These are phyloP conservation scores for Pocillopora damicornis DNA, from an alignment of 64 coral and sea anemone species.

Conservation along the genomic window DNA sequence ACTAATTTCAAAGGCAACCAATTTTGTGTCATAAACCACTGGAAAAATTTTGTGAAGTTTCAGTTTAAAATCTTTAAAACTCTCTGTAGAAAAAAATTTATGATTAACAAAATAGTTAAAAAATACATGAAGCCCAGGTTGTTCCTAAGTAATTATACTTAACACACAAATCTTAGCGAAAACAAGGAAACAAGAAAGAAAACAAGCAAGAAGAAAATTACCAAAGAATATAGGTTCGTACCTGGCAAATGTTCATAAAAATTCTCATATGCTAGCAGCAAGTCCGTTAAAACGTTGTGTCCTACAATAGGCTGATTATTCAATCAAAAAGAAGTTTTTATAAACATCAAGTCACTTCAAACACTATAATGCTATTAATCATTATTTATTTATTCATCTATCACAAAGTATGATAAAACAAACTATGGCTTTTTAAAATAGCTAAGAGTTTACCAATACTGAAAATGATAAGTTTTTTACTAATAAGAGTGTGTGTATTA, in stretches of 20 bases:
- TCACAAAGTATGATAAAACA: no score
- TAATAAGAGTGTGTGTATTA: no score
- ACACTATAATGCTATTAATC: no score
- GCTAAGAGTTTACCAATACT: no score
- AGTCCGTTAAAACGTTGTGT: constrained; percentile 82
- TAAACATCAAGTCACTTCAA: no score
- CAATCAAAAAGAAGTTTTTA: constrained; percentile 2
- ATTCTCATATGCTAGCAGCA: constrained; percentile 85
- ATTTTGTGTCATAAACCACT: constrained; percentile 70
- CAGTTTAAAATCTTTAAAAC: constrained; percentile 64
- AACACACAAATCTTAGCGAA: no score
- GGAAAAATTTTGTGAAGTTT: constrained; percentile 60
- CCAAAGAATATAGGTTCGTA: constrained; percentile 2
- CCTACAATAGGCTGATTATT: constrained; percentile 69
- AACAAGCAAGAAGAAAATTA: background rate
- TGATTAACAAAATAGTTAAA: background rate
- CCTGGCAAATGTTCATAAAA: constrained; percentile 77
- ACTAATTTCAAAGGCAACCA: constrained; percentile 76
- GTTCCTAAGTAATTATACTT: no score
- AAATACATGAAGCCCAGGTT: background rate
- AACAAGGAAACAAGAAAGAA: no score
- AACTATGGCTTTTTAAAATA: no score
- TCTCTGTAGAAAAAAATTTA: constrained; percentile 35
- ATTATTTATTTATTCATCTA: background rate
- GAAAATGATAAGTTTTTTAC: no score